Percentiles rank a stretch among this genome's conserved stretches.
phyloP scores from a whole-genome alignment of 2,797 vertebrate species.

The Onychomys arenicola region DNA sequence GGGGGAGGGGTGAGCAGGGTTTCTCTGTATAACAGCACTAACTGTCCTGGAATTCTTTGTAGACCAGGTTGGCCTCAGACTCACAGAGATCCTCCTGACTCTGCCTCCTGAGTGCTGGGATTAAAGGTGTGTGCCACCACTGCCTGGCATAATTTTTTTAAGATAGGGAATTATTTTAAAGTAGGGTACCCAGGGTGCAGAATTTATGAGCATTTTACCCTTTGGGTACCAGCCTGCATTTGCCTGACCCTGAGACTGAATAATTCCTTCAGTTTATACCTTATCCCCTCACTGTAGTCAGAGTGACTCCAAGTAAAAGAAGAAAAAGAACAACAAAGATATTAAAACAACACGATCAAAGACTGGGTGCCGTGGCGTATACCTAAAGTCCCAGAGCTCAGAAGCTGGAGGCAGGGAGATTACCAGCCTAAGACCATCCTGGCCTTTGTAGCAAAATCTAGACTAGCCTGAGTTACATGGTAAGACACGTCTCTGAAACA shows the following conservation, averaged over 20 bases:
- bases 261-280: not conserved
- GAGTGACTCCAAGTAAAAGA: constrained; percentile 19
- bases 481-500: not conserved
- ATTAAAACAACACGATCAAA: constrained; percentile 24
- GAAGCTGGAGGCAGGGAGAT: not conserved
- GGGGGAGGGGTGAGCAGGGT: not conserved
- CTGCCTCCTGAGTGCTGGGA: not conserved
- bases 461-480: not conserved
- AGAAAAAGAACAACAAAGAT: not conserved
- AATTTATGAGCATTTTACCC: not conserved
- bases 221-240: not conserved
- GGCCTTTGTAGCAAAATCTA: not conserved
- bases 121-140: not conserved
- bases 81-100: not conserved
- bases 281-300: not conserved
- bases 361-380: not conserved
- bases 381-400: not conserved
- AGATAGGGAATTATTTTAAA: not conserved
- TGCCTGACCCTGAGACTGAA: not conserved
- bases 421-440: not conserved
- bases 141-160: not conserved
- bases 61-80: not conserved
- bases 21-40: not conserved
- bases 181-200: not conserved
- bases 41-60: not conserved